Percentiles rank a stretch among this genome's conserved stretches.
Evolutionary conservation across 2,888 invertebrate genomes (phyloP).

Genomic region (Eupsilia transversa): DNA sequence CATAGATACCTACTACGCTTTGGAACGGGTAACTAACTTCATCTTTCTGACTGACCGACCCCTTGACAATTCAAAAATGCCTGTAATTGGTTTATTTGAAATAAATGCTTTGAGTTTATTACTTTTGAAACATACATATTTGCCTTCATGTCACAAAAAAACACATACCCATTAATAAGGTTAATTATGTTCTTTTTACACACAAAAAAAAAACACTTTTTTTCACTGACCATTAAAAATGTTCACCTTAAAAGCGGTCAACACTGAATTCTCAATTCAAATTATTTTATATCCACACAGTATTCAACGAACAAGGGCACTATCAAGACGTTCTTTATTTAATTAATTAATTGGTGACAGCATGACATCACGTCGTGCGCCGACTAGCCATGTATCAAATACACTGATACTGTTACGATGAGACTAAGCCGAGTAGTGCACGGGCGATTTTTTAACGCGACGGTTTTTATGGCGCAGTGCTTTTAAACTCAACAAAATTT

Average conservation of each 20-base stretch:
- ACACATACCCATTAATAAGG: not conserved
- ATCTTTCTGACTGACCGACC: no score
- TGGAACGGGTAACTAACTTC: no score
- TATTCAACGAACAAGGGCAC: constrained; percentile 1
- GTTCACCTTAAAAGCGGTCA: not conserved
- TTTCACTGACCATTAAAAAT: constrained; percentile 23
- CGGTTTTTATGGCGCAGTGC: not conserved
- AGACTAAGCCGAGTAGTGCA: not conserved
- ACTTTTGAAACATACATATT: not conserved
- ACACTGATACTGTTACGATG: constrained; percentile 12
- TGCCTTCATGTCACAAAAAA: not conserved
- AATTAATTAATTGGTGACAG: constrained; percentile 7
- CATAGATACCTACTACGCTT: no score
- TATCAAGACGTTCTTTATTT: constrained; percentile 9
- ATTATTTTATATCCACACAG: not conserved
- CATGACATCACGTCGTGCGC: constrained; percentile 28
- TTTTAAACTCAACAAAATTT: not conserved
- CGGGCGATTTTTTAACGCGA: not conserved
- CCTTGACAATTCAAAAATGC: no score
- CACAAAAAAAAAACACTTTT: constrained; percentile 23
- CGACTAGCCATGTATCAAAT: constrained; percentile 18
- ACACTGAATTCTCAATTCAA: constrained; percentile 12
- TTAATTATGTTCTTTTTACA: no score
- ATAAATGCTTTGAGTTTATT: no score
- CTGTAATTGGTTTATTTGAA: no score